Base-by-base conservation (phyloP, 2,888 invertebrate species). In the Callimorpha dominula region DNA sequence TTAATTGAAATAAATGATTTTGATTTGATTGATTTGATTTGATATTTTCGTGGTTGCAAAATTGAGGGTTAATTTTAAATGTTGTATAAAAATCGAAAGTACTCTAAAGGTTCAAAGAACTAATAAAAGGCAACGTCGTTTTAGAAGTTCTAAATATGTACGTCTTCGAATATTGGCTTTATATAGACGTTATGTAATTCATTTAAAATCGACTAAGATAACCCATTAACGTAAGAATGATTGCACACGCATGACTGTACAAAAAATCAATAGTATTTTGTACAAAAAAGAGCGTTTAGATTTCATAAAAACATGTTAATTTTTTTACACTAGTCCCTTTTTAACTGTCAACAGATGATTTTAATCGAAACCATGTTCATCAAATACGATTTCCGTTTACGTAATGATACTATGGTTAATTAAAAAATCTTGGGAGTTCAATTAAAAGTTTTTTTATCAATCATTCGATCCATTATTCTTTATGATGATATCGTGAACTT, bases 371-470 rank as follows among this genome's bases (percentile, higher is more conserved):
- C 71, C 75, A 74, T 77, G 72, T 68, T 74, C 78, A 73, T 77
- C 76, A 74, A 82, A 81, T 80, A 79, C 71, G 68, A 80, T 83
- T 85, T 88, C 88, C 88, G 87, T 76, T 69, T 85, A 68, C 70
- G 74, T 81, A 79, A 78, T 78, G 71, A 78, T 81, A 78, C 82
- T 81, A 84, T 84, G 77, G 71, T 77, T 88, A 86, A 91, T 90
- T 87, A 88, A 81, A 77, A 78, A 67, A 75, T 79, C 75, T 84
- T 86, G 85, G 88, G 86, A 78, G 82, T 85, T 90, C 91, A 90
- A 91, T 91, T 91, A 91, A 84, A 72, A 64, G 74, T 86, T 90
- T 90, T 88, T 90, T 82, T 76, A 78, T 79, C 70, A 75, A 82
- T 81, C 72, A 75, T 72, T 76, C 84, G 78, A 81, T 83, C 77